Base-by-base conservation (phyloP, 2,113 vertebrate genomes). In the Holacanthus passer region DNA sequence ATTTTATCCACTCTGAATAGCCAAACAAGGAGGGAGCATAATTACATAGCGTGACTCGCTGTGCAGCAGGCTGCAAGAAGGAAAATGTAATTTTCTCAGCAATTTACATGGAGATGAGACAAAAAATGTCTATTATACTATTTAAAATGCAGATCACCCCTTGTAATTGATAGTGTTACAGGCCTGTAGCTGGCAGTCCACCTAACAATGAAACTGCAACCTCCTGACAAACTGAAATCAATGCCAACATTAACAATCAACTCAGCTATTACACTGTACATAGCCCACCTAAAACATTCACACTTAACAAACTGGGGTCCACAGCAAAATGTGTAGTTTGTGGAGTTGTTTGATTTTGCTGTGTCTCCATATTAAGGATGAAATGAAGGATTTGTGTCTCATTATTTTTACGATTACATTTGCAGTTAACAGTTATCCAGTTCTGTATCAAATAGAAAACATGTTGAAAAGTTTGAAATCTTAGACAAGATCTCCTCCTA, bases 21-120 rank as follows among this genome's bases (percentile, higher is more conserved):
- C 39, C 43, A 67, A 77, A 79, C 37, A 55, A 32, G 41, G 32
- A 81, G 56, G 66, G 31, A 24, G 14, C 31, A 64, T 86, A 86
- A 82, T 83, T 85, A 82, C n/a, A 52, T 39, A 78, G 71, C n/a
- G 7, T 62, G 45, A 78, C 50, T 70, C 16, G 39, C 70, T 67
- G 71, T 77, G 60, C 63, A 60, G 69, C 45, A 43, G 43, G 63
- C 68, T 60, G 56, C 35, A 27, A 67, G 64, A 55, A 58, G 31
- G 55, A 76, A 73, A 84, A 74, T 82, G 74, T 59, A 67, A 84
- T 77, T 84, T 56, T 73, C 58, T 69, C 29, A 11, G 52, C 71
- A 88, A 88, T 84, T 87, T 86, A 77, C 79, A 80, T 77, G 37
- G 84, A 89, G 80, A 89, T 76, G 66, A 58, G 77, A 75, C 58